These are phyloP conservation scores for Tanypteryx hageni DNA, from an alignment of 2,888 invertebrate genomes.

Conservation along the genomic window DNA sequence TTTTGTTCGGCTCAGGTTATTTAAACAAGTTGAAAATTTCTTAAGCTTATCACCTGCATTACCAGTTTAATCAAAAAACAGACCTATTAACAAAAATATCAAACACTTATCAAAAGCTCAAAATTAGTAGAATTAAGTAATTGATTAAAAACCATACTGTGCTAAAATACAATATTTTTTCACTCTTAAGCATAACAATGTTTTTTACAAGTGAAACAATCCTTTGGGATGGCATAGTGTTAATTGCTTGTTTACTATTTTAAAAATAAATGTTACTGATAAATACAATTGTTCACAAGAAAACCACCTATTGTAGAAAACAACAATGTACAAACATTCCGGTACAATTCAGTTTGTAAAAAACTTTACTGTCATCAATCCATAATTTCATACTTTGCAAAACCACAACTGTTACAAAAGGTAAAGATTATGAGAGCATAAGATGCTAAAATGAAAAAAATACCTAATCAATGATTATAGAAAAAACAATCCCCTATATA, in stretches of 20 bases:
- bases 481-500: background rate
- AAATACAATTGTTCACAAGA: background rate
- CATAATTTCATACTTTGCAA: background rate
- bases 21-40: background rate
- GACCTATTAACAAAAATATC: background rate
- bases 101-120: background rate
- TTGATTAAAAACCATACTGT: background rate
- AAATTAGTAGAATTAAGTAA: background rate
- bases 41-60: background rate
- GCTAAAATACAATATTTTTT: background rate
- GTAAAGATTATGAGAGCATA: background rate
- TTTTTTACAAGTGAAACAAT: background rate
- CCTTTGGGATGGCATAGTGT: background rate
- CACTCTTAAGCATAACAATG: background rate
- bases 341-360: background rate
- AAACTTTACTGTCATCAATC: slow-evolving; percentile 30
- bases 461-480: background rate
- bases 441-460: background rate
- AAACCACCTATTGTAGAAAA: background rate
- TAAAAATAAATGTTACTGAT: background rate
- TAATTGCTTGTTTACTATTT: background rate
- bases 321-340: slow-evolving; percentile 32
- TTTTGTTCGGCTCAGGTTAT: background rate
- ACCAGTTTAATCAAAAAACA: background rate
- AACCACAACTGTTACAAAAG: background rate